phyloP scores from a whole-genome alignment of 2,113 vertebrate species.

The Piaya cayana region DNA sequence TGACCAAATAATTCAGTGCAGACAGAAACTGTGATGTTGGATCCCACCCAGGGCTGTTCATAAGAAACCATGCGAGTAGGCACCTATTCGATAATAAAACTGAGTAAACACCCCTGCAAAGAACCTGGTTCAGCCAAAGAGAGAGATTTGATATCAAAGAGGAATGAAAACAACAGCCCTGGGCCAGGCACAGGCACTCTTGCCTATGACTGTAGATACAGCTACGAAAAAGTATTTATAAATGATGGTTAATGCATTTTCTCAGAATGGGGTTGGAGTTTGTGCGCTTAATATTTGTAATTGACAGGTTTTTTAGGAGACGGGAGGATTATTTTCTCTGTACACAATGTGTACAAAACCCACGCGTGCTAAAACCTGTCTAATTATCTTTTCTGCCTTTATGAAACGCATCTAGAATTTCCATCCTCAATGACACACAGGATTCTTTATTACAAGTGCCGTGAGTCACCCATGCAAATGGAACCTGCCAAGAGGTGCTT shows the following conservation, averaged over 20 bases:
- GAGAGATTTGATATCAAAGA: neutral
- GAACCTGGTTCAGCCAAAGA: neutral
- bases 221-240: neutral
- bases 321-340: neutral
- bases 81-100: neutral
- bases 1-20: neutral
- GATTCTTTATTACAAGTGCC: neutral
- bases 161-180: neutral
- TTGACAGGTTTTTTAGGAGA: neutral
- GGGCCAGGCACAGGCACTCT: neutral
- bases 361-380: neutral
- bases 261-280: neutral
- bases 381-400: conserved; percentile 14
- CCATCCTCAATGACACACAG: conserved; percentile 5
- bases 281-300: neutral
- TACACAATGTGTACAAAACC: neutral
- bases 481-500: conserved; percentile 21
- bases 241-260: neutral
- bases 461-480: conserved; percentile 4
- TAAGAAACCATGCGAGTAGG: neutral
- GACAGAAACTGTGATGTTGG: neutral
- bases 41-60: neutral
- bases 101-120: neutral
- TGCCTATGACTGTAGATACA: neutral
- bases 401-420: conserved; percentile 2